Conservation (phyloP, 2,888 invertebrate genomes). For the Phania funesta region DNA sequence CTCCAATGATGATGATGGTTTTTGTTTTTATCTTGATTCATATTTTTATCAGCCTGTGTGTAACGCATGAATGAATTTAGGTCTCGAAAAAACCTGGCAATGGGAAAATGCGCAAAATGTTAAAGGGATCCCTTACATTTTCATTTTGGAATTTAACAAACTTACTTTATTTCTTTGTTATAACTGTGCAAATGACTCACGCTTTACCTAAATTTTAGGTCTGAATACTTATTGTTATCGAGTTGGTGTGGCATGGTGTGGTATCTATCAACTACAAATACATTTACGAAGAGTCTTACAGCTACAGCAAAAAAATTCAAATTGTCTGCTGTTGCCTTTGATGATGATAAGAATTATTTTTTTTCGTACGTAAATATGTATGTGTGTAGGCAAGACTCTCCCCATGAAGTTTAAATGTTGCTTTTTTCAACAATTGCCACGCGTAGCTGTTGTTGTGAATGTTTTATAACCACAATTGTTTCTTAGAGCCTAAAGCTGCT, state of each 20-base stretch:
- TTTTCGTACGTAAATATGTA: not conserved
- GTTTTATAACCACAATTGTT: constrained; percentile 22
- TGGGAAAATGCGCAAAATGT: not conserved
- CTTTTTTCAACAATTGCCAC: constrained; percentile 34
- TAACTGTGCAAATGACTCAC: constrained; percentile 48
- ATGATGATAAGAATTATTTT: constrained; percentile 56
- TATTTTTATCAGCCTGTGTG: constrained; percentile 55
- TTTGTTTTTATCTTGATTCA: constrained; percentile 49
- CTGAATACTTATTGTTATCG: not conserved
- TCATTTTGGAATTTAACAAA: constrained; percentile 26
- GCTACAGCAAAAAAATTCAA: constrained; percentile 41
- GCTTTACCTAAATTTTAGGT: constrained; percentile 7
- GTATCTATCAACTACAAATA: constrained; percentile 7
- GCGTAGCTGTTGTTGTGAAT: constrained; percentile 26
- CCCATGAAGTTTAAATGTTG: constrained; percentile 7
- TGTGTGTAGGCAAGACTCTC: constrained; percentile 2
- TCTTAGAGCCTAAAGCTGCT: constrained; percentile 8
- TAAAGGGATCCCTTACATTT: constrained; percentile 32
- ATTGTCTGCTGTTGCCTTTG: constrained; percentile 58
- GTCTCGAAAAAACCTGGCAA: constrained; percentile 55
- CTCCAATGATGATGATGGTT: constrained; percentile 39
- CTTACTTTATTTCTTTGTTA: constrained; percentile 8
- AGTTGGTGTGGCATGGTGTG: not conserved
- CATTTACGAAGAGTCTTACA: not conserved
- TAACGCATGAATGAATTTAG: constrained; percentile 66